Conservation (phyloP, 2,113 vertebrate genomes). For the Heterotis niloticus region DNA sequence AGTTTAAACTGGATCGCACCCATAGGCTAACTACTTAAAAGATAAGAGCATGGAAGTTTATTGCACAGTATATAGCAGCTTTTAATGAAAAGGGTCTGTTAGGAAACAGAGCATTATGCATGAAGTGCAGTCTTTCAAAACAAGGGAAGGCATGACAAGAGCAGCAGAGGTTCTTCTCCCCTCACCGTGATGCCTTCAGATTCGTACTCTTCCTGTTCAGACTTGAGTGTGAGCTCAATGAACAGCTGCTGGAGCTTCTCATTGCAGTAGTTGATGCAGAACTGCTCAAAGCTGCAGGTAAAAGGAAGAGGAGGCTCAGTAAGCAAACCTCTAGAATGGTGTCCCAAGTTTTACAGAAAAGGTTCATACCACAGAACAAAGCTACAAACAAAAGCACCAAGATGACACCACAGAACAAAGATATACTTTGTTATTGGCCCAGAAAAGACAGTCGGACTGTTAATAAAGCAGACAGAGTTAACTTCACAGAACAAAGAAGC, state of each 20-base stretch:
- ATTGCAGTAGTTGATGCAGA: slow-evolving; percentile 98
- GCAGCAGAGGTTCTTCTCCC: no score
- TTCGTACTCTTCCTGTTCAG: slow-evolving; percentile 95
- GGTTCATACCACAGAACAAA: background rate
- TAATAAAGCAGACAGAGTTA: background rate
- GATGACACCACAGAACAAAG: background rate
- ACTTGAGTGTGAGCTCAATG: slow-evolving; percentile 93
- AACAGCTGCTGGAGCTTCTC: slow-evolving; percentile 97
- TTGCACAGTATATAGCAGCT: no score
- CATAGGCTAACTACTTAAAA: no score
- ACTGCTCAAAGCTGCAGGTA: slow-evolving; percentile 86
- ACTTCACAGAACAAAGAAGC: slow-evolving; percentile 1
- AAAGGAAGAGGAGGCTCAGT: slow-evolving; percentile 4
- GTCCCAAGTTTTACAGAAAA: no score
- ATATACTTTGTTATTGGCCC: background rate
- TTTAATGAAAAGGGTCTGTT: no score
- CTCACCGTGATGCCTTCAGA: slow-evolving; percentile 92
- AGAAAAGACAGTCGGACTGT: background rate
- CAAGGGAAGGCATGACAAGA: no score
- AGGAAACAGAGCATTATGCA: no score
- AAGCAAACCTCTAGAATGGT: no score
- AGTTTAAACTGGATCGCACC: no score
- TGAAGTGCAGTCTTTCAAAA: no score
- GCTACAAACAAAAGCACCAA: background rate
- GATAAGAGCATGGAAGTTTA: no score